These are phyloP conservation scores for Scaptomyza tumidula DNA, from an alignment of 2,888 invertebrate species.

Conservation along the genomic window DNA sequence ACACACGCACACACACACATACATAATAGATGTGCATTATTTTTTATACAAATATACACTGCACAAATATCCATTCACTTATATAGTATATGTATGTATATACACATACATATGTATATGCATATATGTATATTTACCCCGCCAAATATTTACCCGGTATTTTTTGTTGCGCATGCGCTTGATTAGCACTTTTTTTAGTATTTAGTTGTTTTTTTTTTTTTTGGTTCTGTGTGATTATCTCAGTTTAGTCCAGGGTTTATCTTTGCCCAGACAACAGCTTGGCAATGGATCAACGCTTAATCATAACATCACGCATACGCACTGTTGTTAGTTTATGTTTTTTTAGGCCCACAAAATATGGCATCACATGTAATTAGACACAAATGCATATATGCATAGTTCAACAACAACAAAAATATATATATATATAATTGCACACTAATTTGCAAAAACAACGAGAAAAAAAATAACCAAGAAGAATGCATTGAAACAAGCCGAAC, in stretches of 20 bases:
- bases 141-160: conserved; percentile 31
- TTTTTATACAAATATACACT: not conserved
- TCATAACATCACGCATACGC: conserved; percentile 9
- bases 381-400: not conserved
- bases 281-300: not conserved
- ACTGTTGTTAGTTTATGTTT: not conserved
- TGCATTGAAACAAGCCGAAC: not conserved
- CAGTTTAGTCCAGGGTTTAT: conserved; percentile 2
- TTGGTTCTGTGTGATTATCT: not conserved
- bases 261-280: conserved; percentile 1
- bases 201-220: not conserved
- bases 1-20: not conserved
- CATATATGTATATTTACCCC: not conserved
- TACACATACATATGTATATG: conserved; percentile 4
- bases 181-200: not conserved
- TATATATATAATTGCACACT: conserved; percentile 6
- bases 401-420: not conserved
- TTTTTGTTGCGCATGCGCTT: conserved; percentile 29
- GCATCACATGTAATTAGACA: not conserved
- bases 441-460: conserved; percentile 4
- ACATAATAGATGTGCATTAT: not conserved
- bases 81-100: not conserved
- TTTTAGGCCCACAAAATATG: not conserved
- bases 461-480: not conserved
- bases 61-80: too few relatives aligned